Conservation (phyloP, 2,888 invertebrate genomes). For the Steromphala cineraria region DNA sequence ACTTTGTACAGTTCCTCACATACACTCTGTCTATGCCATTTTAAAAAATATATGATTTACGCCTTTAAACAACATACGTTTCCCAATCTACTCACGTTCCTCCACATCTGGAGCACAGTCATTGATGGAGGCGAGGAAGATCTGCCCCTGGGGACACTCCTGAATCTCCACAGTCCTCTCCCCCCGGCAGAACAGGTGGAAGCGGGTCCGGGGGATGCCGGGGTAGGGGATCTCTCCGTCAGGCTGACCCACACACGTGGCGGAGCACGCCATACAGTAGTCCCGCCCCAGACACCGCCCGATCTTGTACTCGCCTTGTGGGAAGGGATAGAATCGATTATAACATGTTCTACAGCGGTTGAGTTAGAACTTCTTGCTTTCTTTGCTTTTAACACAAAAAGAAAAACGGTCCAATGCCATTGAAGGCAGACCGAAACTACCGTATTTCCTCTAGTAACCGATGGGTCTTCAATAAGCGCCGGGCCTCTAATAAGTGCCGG, state of each 20-base stretch:
- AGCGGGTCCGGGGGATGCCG: not conserved
- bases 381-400: too few relatives aligned
- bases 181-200: not conserved
- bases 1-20: too few relatives aligned
- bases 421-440: too few relatives aligned
- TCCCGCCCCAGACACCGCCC: constrained; percentile 1
- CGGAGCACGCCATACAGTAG: not conserved
- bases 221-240: not conserved
- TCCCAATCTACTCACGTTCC: not conserved
- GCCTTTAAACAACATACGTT: too few relatives aligned
- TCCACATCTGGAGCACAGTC: not conserved
- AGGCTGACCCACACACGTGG: not conserved
- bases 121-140: not conserved
- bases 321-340: not conserved
- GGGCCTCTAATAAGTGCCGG: too few relatives aligned
- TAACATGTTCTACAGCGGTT: too few relatives aligned
- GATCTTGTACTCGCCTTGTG: not conserved
- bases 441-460: too few relatives aligned
- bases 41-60: too few relatives aligned
- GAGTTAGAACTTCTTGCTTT: too few relatives aligned
- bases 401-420: too few relatives aligned
- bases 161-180: not conserved
- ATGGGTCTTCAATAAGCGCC: too few relatives aligned
- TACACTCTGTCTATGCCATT: too few relatives aligned
- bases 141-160: not conserved